Evolutionary conservation across 2,797 vertebrate genomes (phyloP).

Genomic region (Chaetophractus vellerosus): DNA sequence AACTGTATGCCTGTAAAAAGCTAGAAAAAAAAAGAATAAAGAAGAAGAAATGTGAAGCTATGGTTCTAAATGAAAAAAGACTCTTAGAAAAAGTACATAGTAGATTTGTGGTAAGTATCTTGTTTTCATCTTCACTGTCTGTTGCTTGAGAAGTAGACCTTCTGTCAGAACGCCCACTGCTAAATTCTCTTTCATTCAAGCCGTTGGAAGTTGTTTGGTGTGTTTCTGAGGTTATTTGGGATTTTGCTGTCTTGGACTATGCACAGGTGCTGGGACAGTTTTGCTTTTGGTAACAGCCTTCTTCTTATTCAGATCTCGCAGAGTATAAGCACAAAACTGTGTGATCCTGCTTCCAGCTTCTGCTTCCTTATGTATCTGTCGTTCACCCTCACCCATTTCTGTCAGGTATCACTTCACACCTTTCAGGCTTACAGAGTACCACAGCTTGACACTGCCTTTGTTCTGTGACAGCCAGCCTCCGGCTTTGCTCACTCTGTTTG

Average conservation of each 20-base stretch:
- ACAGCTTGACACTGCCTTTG: neutral
- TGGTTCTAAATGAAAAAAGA: conserved; percentile 97
- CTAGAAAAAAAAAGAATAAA: conserved; percentile 98
- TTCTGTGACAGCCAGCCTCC: neutral
- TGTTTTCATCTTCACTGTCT: neutral
- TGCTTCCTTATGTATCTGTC: neutral
- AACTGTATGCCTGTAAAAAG: conserved; percentile 99
- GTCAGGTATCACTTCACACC: neutral
- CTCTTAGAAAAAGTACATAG: conserved; percentile 98
- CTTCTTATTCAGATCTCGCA: neutral
- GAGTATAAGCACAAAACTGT: neutral
- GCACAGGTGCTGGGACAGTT: neutral
- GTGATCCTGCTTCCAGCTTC: neutral
- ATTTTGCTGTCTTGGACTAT: too few relatives aligned
- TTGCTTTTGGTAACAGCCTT: neutral
- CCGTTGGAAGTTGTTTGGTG: too few relatives aligned
- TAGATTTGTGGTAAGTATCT: conserved; percentile 97
- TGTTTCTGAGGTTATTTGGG: too few relatives aligned
- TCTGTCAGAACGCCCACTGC: fast-evolving
- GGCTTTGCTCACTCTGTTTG: too few relatives aligned
- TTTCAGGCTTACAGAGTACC: neutral
- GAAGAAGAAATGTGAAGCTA: conserved; percentile 96
- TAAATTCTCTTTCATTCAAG: neutral
- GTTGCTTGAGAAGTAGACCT: fast-evolving
- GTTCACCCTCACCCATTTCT: neutral